Evolutionary conservation across 2,888 invertebrate genomes (phyloP).

Genomic region (Tigriopus californicus): DNA sequence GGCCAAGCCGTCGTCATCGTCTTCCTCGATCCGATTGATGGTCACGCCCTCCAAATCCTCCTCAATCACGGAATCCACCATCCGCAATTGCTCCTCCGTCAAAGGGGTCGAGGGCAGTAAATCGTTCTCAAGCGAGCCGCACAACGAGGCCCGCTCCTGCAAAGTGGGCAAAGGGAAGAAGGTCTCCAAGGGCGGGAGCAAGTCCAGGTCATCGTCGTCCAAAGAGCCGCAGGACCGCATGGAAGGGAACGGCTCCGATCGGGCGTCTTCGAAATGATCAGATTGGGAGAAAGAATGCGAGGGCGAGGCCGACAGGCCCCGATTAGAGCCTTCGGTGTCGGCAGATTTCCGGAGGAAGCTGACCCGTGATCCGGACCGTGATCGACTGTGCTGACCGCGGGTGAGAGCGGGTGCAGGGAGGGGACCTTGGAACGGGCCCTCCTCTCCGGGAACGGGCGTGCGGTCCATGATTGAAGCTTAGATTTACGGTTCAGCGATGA

Average conservation of each 20-base stretch:
- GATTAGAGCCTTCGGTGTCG: too few species aligned
- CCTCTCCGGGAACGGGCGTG: background rate
- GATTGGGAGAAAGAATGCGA: background rate
- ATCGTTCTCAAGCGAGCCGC: conserved; percentile 7
- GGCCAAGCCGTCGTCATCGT: background rate
- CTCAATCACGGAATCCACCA: background rate
- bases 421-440: too few species aligned
- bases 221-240: background rate
- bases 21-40: background rate
- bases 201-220: conserved; percentile 8
- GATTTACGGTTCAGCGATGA: too few species aligned
- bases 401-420: too few species aligned
- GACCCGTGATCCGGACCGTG: too few species aligned
- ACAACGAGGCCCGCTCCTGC: background rate
- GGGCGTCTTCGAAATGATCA: background rate
- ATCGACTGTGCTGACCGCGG: too few species aligned
- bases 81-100: conserved; percentile 9
- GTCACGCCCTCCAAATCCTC: background rate
- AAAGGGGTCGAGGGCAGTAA: conserved; percentile 13
- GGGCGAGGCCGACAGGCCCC: too few species aligned
- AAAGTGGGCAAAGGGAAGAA: background rate
- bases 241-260: background rate
- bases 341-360: too few species aligned
- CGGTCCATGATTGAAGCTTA: background rate
- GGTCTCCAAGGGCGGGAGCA: conserved; percentile 10